Percentiles rank a stretch among this genome's conserved stretches.
Conservation (phyloP, 2,797 vertebrate genomes). For the Dermochelys coriacea region DNA sequence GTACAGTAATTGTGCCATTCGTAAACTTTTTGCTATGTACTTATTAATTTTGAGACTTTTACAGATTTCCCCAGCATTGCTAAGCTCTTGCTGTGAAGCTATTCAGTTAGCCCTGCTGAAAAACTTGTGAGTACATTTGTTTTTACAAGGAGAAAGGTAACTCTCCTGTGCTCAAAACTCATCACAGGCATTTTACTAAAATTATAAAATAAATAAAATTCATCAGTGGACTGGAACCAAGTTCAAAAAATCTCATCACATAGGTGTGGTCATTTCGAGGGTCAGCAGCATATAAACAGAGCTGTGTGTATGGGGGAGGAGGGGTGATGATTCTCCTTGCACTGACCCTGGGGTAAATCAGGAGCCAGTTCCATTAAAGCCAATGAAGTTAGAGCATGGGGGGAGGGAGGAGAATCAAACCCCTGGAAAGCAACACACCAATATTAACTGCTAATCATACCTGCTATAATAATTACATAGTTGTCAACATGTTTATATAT, state of each 20-base stretch:
- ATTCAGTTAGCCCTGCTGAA: not conserved
- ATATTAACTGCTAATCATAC: not conserved
- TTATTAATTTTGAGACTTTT: not conserved
- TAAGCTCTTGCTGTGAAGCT: not conserved
- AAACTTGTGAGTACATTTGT: not conserved
- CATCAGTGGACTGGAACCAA: too few relatives aligned
- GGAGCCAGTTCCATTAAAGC: too few relatives aligned
- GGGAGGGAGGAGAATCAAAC: too few relatives aligned
- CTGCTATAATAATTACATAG: not conserved
- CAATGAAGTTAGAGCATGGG: too few relatives aligned
- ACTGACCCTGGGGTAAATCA: too few relatives aligned
- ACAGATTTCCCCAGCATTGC: not conserved
- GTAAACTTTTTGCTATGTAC: not conserved
- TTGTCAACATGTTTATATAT: not conserved
- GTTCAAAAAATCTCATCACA: too few relatives aligned
- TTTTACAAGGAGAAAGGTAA: not conserved
- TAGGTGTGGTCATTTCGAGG: too few relatives aligned
- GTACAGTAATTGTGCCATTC: not conserved
- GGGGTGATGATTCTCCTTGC: too few relatives aligned
- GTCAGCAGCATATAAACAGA: too few relatives aligned
- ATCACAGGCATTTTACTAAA: not conserved
- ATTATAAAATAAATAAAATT: not conserved
- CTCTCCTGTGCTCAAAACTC: not conserved
- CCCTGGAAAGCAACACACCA: not conserved
- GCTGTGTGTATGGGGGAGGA: too few relatives aligned